phyloP scores from a whole-genome alignment of 2,797 vertebrate species.

The Cynodonichthys magdalenae region DNA sequence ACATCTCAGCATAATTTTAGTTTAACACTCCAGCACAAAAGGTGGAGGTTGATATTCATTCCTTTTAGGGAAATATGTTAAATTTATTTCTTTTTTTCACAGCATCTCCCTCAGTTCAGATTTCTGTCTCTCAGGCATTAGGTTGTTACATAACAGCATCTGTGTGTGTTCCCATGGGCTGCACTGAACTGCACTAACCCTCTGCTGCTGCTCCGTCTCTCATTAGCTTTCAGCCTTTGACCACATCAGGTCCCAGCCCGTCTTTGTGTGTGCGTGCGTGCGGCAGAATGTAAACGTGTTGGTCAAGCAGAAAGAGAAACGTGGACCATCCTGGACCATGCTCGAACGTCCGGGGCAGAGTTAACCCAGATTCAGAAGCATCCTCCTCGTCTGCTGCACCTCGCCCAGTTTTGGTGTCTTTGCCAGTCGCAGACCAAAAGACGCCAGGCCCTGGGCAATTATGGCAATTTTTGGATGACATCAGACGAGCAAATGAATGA shows the following conservation, averaged over 20 bases:
- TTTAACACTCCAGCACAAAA: too few relatives aligned
- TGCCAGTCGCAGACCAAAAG: slow-evolving; percentile 77
- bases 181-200: slow-evolving; percentile 64
- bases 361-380: slow-evolving; percentile 31
- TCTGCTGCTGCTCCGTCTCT: slow-evolving; percentile 67
- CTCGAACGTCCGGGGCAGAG: too few relatives aligned
- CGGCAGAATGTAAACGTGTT: slow-evolving; percentile 51
- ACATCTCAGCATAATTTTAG: too few relatives aligned
- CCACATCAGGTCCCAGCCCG: slow-evolving; percentile 75
- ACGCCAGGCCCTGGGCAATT: slow-evolving; percentile 75
- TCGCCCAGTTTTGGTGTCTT: slow-evolving; percentile 62
- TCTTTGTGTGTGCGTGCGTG: slow-evolving; percentile 53
- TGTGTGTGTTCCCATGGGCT: slow-evolving; percentile 67
- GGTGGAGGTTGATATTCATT: too few relatives aligned
- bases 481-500: slow-evolving; percentile 85
- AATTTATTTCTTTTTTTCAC: background rate
- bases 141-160: slow-evolving; percentile 63
- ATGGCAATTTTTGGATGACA: slow-evolving; percentile 80
- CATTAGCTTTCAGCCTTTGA: slow-evolving; percentile 70
- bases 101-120: slow-evolving; percentile 38
- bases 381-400: slow-evolving; percentile 57
- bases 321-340: slow-evolving; percentile 12
- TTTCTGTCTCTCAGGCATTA: slow-evolving; percentile 45
- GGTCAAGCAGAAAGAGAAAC: slow-evolving; percentile 53
- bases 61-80: too few relatives aligned